These are phyloP conservation scores for Drosophila vallismaia DNA, from an alignment of 2,888 invertebrate species.

Conservation along the genomic window DNA sequence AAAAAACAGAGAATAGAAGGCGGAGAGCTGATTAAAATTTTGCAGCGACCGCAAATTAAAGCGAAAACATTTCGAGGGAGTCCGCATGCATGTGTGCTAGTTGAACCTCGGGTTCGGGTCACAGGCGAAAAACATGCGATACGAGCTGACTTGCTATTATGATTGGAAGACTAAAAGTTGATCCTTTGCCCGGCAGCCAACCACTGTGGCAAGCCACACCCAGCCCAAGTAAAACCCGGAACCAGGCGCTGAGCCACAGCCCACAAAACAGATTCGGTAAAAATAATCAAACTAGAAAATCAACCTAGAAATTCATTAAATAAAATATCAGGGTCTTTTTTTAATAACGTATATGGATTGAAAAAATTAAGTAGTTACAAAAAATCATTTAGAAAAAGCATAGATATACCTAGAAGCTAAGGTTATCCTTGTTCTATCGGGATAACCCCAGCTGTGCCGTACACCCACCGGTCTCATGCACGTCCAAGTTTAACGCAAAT, in stretches of 20 bases:
- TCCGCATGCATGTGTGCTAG: constrained; percentile 39
- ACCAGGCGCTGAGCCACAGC: constrained; percentile 5
- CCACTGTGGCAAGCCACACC: constrained; percentile 7
- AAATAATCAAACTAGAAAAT: not conserved
- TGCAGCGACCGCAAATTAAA: constrained; percentile 76
- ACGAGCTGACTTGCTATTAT: no score
- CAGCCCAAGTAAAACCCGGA: constrained; percentile 10
- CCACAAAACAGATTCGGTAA: not conserved
- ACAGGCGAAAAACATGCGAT: constrained; percentile 48
- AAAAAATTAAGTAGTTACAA: no score
- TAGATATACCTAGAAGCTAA: no score
- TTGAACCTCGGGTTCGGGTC: not conserved
- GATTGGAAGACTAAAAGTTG: constrained; percentile 58
- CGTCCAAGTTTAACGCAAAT: constrained; percentile 74
- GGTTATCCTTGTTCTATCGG: not conserved
- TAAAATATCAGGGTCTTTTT: not conserved
- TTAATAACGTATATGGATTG: no score
- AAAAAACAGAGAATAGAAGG: constrained; percentile 3
- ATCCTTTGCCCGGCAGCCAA: constrained; percentile 48
- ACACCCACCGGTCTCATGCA: constrained; percentile 32
- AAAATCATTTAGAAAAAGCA: no score
- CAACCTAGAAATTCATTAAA: no score
- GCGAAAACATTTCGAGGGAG: constrained; percentile 66
- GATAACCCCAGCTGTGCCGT: constrained; percentile 5
- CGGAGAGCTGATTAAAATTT: constrained; percentile 71